phyloP scores from a whole-genome alignment of 1,140 invertebrate genomes.

The Octopus sinensis region DNA sequence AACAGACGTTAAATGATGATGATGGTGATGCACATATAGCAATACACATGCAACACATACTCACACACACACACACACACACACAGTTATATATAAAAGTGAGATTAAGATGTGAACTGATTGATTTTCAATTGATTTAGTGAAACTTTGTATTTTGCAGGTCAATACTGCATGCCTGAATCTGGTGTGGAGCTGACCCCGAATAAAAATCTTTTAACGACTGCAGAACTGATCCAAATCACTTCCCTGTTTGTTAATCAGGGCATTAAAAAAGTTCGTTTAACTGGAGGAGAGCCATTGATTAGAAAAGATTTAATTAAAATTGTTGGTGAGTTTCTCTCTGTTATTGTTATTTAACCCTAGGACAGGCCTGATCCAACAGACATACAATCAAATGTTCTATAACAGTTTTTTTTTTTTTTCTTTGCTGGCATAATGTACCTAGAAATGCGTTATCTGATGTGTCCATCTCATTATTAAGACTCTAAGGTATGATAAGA shows the following conservation, averaged over 20 bases:
- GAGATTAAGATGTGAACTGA: too few species aligned
- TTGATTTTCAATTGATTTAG: too few species aligned
- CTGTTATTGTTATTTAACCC: neutral
- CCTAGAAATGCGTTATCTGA: too few species aligned
- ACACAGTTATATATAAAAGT: too few species aligned
- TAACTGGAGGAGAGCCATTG: constrained; percentile 96
- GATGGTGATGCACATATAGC: too few species aligned
- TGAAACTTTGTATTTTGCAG: constrained; percentile 56
- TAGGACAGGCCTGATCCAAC: neutral
- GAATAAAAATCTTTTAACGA: constrained; percentile 73
- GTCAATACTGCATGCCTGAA: constrained; percentile 93
- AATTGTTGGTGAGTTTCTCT: constrained; percentile 68
- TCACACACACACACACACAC: too few species aligned
- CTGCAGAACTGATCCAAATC: constrained; percentile 78
- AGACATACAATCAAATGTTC: neutral
- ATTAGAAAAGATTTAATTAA: constrained; percentile 80
- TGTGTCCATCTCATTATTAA: too few species aligned
- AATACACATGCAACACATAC: too few species aligned
- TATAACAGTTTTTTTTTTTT: neutral
- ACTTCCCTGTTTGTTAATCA: constrained; percentile 81
- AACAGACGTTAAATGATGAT: too few species aligned
- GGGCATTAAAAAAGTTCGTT: constrained; percentile 86
- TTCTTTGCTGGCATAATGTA: too few species aligned
- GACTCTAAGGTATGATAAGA: too few species aligned
- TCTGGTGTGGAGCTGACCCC: constrained; percentile 79